Evolutionary conservation across 2,113 vertebrate genomes (phyloP), one percentile per base, ranked within the genome.

Genomic region (Etheostoma cragini): DNA sequence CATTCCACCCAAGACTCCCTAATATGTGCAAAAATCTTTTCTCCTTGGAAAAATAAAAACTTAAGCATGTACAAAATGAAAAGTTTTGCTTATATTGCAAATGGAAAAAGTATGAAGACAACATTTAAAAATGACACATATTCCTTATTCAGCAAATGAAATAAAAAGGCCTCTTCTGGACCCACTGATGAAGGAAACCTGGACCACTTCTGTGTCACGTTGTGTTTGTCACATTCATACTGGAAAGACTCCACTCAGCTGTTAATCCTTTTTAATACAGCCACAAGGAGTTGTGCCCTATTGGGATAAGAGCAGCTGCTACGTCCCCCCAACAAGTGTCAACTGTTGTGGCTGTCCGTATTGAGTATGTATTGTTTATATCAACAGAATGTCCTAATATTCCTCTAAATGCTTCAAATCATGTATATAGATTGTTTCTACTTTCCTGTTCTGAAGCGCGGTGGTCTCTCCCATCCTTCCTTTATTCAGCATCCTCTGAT

Each of bases 181-280:
- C 46, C 46, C n/a, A 6, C 33, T 66, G 64, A 53, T 50, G 52
- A 24, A 14, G 21, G 35, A 19, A 49, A 15, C 19, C 1, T 49
- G 50, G 54, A 60, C 67, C 24, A n/a, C 16, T 16, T 60, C 26
- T 45, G 53, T 60, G 26, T 75, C 58, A 58, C n/a, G 30, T 26
- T 26, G 26, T 79, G 26, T 79, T 67, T 30, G 22, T 19, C 8
- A 65, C 35, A 14, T 50, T 46, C 67, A 56, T 83, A 22, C 19
- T 30, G 76, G 49, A 77, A 77, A 70, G 64, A 52, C 57, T 80
- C 50, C 33, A 17, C 42, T 83, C 63, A 19, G 71, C 57, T 13
- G 42, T 72, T 63, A 80, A 80, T 80, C 80, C 69, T 38, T 65
- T n/a, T 50, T 66, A 62, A 82, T 69, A 5, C 70, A 30, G 45